Percentiles rank a stretch among this genome's conserved stretches.
phyloP scores from a whole-genome alignment of 2,113 vertebrate species.

The Rhea americana region DNA sequence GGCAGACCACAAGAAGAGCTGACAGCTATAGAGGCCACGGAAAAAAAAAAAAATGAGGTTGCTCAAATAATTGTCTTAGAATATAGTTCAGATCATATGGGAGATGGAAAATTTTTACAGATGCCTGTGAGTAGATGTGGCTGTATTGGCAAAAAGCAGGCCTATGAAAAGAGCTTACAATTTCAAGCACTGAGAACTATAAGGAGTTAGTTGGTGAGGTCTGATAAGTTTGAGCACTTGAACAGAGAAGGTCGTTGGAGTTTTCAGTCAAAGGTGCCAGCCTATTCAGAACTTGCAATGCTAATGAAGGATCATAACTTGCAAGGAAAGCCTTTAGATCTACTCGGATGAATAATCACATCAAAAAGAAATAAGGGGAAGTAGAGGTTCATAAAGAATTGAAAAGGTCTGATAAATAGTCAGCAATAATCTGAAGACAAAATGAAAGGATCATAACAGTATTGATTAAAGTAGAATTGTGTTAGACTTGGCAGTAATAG shows the following conservation, averaged over 20 bases:
- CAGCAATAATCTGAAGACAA: not conserved
- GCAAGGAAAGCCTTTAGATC: not conserved
- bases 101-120: not conserved
- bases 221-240: not conserved
- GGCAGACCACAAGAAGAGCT: not conserved
- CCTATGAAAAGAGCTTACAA: not conserved
- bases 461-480: accelerated
- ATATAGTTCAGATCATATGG: accelerated
- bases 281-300: not conserved
- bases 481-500: not conserved
- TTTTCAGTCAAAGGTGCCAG: not conserved
- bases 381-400: not conserved
- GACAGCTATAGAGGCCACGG: not conserved
- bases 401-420: not conserved
- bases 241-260: not conserved
- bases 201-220: accelerated
- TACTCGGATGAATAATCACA: not conserved
- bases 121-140: not conserved
- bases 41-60: not conserved
- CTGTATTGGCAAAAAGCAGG: not conserved
- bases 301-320: not conserved
- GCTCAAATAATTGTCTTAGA: not conserved
- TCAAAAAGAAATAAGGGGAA: not conserved
- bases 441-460: not conserved
- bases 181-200: not conserved